Base-by-base conservation (phyloP, 2,888 invertebrate genomes). In the Luperina nickerlii region DNA sequence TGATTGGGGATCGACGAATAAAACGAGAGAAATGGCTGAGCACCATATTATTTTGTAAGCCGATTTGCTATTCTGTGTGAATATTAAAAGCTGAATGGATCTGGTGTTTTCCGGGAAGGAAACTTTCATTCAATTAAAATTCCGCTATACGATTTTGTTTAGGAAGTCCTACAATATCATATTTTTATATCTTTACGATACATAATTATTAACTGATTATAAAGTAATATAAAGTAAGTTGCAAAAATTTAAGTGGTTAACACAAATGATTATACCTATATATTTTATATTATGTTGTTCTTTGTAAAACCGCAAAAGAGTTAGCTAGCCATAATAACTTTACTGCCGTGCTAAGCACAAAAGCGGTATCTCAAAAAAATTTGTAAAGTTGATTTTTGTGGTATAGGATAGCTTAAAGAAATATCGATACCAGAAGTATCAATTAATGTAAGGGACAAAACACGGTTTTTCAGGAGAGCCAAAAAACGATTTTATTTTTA, bases 1-100 rank as follows among this genome's bases (percentile, higher is more conserved):
- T 81, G 84, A 87, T 86, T 85, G 71, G 65, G 38, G 51, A 78
- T 69, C 24, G 62, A 72, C 54, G 51, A 76, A 78, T 84, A 72
- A 66, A 76, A 68, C 32, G 18, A 54, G 66, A 66, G 68, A 72
- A 76, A 78, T 74, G 62, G 54, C 32, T 18, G n/a, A 48, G 18
- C 42, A 27, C 45, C 63, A 54, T 78, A 67, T 66, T n/a, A n/a
- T n/a, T n/a, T 62, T n/a, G 65, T 48, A 65, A 20, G 18, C 24
- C 54, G 48, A 24, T 51, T 76, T 65, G 5, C 45, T 65, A 69
- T 69, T 76, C 45, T 69, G 38, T 48, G 45, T 57, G 32, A 45
- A 62, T 74, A 74, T 75, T 62, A 45, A 63, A 80, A 27, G 7
- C 3, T 20, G n/a, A 75, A 63, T 18, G 27, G 11, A 57, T 45